Conservation (phyloP, 1,140 invertebrate species). For the Coptotermes formosanus region DNA sequence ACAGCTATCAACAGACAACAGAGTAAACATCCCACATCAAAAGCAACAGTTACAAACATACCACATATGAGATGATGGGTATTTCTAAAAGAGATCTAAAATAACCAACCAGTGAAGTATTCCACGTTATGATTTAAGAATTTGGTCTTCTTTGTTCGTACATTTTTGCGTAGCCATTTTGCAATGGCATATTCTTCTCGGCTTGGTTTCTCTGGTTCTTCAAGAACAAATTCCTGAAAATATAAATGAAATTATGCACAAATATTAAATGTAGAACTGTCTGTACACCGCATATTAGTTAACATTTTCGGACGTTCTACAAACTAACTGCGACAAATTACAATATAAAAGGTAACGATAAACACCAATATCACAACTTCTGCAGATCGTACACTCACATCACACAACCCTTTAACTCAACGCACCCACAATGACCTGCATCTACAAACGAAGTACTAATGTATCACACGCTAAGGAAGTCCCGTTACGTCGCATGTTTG, state of each 20-base stretch:
- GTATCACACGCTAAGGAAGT: not conserved
- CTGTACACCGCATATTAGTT: not conserved
- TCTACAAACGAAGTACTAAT: too few species aligned
- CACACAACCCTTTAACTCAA: too few species aligned
- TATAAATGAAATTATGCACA: not conserved
- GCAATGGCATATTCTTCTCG: slow-evolving; percentile 92
- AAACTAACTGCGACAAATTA: slow-evolving; percentile 1
- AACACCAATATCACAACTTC: too few species aligned
- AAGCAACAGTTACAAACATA: not conserved
- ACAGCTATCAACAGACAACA: slow-evolving; percentile 51
- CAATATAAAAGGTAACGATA: not conserved
- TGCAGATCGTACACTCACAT: too few species aligned
- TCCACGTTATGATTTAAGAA: slow-evolving; percentile 94
- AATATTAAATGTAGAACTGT: not conserved
- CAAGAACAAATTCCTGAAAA: slow-evolving; percentile 58
- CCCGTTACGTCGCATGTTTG: not conserved
- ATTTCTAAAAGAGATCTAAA: slow-evolving; percentile 18
- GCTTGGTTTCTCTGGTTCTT: slow-evolving; percentile 67
- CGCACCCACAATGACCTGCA: too few species aligned
- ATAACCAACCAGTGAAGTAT: slow-evolving; percentile 83
- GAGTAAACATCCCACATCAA: not conserved
- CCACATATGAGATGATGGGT: not conserved
- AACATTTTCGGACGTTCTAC: too few species aligned
- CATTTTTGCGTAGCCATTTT: slow-evolving; percentile 90
- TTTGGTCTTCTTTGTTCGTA: slow-evolving; percentile 92